phyloP scores from a whole-genome alignment of 2,888 invertebrate genomes.

The Esperia sulphurella region DNA sequence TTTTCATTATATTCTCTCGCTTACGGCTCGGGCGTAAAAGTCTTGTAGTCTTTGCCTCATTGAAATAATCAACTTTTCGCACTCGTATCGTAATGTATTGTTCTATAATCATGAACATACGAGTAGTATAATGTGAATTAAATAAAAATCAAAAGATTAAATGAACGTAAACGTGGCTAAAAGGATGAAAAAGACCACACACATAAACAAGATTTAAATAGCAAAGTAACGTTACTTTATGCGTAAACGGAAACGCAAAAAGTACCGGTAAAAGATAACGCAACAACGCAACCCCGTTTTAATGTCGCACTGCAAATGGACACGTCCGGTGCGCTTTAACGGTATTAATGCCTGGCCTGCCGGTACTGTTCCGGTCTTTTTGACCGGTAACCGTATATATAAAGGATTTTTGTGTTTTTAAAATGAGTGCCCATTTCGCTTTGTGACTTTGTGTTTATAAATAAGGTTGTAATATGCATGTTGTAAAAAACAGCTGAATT shows the following conservation, averaged over 20 bases:
- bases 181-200: neutral
- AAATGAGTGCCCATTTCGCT: slow-evolving; percentile 15
- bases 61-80: too few species aligned
- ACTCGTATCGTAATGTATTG: too few species aligned
- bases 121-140: too few species aligned
- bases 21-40: too few species aligned
- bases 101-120: too few species aligned
- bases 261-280: slow-evolving; percentile 26
- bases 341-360: slow-evolving; percentile 23
- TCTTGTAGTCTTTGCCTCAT: too few species aligned
- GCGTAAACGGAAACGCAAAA: slow-evolving; percentile 8
- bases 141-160: too few species aligned
- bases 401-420: slow-evolving; percentile 19
- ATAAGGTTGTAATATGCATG: neutral
- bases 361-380: slow-evolving; percentile 29
- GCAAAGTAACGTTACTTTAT: slow-evolving; percentile 2
- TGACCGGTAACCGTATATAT: slow-evolving; percentile 13
- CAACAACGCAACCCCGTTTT: slow-evolving; percentile 20
- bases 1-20: too few species aligned
- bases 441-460: neutral
- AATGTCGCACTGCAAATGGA: slow-evolving; percentile 32
- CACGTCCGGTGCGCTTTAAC: slow-evolving; percentile 30
- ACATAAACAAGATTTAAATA: neutral
- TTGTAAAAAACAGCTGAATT: neutral
- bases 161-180: neutral